Evolutionary conservation across 2,797 vertebrate genomes (phyloP), one percentile per base, ranked within the genome.

Genomic region (Catamblyrhynchus diadema): DNA sequence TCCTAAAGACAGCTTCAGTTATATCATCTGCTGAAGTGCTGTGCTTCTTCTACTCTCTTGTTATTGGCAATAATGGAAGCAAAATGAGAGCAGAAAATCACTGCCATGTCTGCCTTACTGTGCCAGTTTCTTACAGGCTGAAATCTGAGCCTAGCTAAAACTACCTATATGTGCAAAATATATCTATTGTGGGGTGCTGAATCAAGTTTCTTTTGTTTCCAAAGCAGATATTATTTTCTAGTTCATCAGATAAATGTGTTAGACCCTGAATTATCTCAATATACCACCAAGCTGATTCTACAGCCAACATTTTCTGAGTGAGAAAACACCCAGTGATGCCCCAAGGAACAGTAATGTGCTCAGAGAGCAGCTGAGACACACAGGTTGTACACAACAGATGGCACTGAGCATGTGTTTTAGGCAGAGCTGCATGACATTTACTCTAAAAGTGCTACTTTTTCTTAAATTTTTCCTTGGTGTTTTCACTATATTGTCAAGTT

Each of bases 301-400:
- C 3, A 8, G 81, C 24, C 73, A 75, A 47, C 35, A 72, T 81
- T 93, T 84, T 93, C 82, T 73, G 80, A 74, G 79, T 92, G 87
- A 94, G 73, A 90, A 84, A 81, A 62, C 73, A 75, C 48, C 80
- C 48, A 70, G 91, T 18, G 62, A 77, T 3, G 37, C 89, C 91
- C 80, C 37, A 70, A 88, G 89, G 93, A 94, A 32, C 56, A 79
- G 57, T 86, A 86, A 90, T 53, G 30, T 60, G 62, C 62, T 93
- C 79, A 91, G 70, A 90, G 80, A 5, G 3, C 85, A 95, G 72
- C 93, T 93, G 93, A 94, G 80, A 42, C 89, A 62, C 80, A 45
- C 70, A 88, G 89, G 87, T 95, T 94, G 73, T 66, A 65, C 65
- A 71, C 51, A 95, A 42, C 91, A 96, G 89, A 96, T 95, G 93